Conservation (phyloP, 1,140 invertebrate genomes). For the Musca vetustissima region DNA sequence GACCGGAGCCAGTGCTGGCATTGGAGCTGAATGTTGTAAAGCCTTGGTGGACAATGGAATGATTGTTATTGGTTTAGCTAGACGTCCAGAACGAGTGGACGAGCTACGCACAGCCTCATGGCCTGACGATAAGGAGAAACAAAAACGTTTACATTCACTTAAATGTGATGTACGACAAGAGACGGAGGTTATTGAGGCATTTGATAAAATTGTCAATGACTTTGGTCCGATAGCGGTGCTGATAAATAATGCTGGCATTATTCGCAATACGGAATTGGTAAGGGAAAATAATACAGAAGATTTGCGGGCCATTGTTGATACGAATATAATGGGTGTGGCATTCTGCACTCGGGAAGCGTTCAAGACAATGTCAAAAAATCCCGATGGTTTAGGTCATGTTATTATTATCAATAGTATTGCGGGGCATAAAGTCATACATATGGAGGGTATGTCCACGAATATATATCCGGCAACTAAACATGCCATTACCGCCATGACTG, state of each 20-base stretch:
- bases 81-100: constrained; percentile 40
- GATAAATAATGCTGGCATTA: constrained; percentile 74
- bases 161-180: constrained; percentile 67
- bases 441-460: constrained; percentile 42
- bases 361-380: constrained; percentile 63
- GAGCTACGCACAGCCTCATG: constrained; percentile 43
- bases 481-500: constrained; percentile 66
- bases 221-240: constrained; percentile 70
- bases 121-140: constrained; percentile 37
- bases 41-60: constrained; percentile 58
- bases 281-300: constrained; percentile 31
- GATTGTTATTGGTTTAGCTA: constrained; percentile 61
- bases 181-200: constrained; percentile 66
- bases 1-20: constrained; percentile 52
- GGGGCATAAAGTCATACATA: constrained; percentile 56
- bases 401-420: constrained; percentile 67
- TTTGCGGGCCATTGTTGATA: constrained; percentile 57
- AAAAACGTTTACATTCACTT: constrained; percentile 55
- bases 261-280: constrained; percentile 27
- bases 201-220: constrained; percentile 63
- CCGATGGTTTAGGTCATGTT: constrained; percentile 66
- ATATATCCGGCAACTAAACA: constrained; percentile 68
- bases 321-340: constrained; percentile 67
- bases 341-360: constrained; percentile 66
- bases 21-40: constrained; percentile 58